Conservation (phyloP, 2,113 vertebrate genomes). For the Megaceryle torquata region DNA sequence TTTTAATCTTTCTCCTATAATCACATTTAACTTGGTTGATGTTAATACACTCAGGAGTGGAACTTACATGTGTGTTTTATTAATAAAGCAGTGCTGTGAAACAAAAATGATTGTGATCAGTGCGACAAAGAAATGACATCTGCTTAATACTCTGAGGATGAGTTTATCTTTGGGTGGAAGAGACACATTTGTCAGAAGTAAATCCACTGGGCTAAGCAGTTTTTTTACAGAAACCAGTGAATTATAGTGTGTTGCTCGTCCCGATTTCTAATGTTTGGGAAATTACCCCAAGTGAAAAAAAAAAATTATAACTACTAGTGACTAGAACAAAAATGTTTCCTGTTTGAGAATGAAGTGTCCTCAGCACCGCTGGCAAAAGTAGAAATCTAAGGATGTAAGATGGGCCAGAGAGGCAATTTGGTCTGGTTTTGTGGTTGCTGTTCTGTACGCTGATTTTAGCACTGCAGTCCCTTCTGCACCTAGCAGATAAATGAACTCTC, state of each 20-base stretch:
- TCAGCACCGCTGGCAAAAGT: not conserved
- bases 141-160: not conserved
- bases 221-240: not conserved
- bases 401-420: not conserved
- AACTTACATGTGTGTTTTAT: not conserved
- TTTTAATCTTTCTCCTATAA: not conserved
- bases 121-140: not conserved
- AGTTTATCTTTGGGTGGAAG: not conserved
- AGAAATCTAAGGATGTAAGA: not conserved
- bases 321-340: not conserved
- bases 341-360: not conserved
- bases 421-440: not conserved
- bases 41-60: not conserved
- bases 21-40: not conserved
- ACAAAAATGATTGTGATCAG: not conserved
- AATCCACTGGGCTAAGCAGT: not conserved
- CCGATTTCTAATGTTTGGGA: not conserved
- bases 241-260: not conserved
- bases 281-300: not conserved
- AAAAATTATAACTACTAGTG: not conserved
- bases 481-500: not conserved
- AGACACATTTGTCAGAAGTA: not conserved
- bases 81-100: not conserved
- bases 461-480: conserved; percentile 1
- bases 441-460: not conserved